Percentiles rank a stretch among this genome's conserved stretches.
Evolutionary conservation across 2,797 vertebrate species (phyloP).

Genomic region (Pangasius krempfi): DNA sequence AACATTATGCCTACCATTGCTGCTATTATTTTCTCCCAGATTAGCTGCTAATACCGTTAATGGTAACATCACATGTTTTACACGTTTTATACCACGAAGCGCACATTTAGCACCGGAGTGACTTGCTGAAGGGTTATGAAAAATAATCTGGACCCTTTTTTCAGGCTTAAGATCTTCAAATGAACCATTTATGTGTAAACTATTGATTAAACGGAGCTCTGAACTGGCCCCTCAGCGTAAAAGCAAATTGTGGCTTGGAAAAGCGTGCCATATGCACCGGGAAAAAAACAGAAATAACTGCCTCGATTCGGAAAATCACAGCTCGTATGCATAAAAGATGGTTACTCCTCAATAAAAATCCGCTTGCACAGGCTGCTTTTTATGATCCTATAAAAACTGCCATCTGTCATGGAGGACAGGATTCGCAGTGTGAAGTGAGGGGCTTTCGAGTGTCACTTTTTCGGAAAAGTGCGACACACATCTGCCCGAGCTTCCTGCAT

Average conservation of each 20-base stretch:
- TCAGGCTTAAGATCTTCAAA: background rate
- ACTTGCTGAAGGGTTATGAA: background rate
- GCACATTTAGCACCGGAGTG: background rate
- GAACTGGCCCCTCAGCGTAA: conserved; percentile 19
- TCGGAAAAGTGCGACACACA: conserved; percentile 20
- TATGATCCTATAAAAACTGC: conserved; percentile 59
- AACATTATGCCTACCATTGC: no score
- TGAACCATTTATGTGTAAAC: background rate
- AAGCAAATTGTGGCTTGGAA: background rate
- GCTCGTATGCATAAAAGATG: conserved; percentile 38
- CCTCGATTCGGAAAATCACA: conserved; percentile 32
- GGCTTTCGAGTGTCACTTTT: conserved; percentile 49
- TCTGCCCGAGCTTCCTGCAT: conserved; percentile 19
- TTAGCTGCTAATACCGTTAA: background rate
- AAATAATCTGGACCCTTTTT: background rate
- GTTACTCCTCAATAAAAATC: conserved; percentile 50
- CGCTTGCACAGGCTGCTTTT: conserved; percentile 44
- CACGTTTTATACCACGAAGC: background rate
- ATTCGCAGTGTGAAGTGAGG: conserved; percentile 38
- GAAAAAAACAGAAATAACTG: conserved; percentile 22
- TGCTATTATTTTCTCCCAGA: background rate
- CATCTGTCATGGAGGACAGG: conserved; percentile 59
- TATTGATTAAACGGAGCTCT: background rate
- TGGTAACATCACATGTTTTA: background rate
- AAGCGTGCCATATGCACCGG: conserved; percentile 4